Base-by-base conservation (phyloP, 2,797 vertebrate species). In the Eulemur mongoz region DNA sequence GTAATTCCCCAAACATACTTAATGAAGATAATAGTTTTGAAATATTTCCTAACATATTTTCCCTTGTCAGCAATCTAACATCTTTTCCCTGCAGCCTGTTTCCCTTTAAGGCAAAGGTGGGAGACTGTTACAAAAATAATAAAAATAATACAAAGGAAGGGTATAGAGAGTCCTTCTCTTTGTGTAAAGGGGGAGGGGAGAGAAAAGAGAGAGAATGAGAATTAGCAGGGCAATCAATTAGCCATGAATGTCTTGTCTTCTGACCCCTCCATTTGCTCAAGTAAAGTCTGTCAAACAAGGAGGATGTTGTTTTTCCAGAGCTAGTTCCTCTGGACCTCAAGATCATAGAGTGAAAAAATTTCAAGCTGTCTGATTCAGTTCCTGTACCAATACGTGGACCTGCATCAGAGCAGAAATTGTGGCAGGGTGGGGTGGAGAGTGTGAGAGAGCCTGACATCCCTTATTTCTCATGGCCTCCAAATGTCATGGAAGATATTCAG, bases 11-110 rank as follows among this genome's bases (percentile, higher is more conserved):
- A 92, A 89, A 87, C 93, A 70, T 3, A 6, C 75, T 95, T 86
- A 92, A 83, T 70, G 70, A 96, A 54, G 45, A 48, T 61, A 86
- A 79, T 92, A 65, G 30, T 83, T 93, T 80, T 83, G 14, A 97
- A 69, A 65, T 92, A 95, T 70, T 65, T 85, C 38, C 90, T 63
- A 72, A 93, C 73, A 65, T 57, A 85, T 72, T 85, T 93, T 35
- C 20, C 14, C 23, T 82, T 89, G 27, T 86, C 43, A 87, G 52
- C 57, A 85, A 67, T 45, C 45, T 67, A 67, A 52, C 17, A 25
- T 61, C 7, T 95, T 95, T 95, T 89, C 78, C 20, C 12, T 69
- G 23, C 7, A 84, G 11, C 0, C 5, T 91, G 82, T 94, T 88
- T 14, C n/a, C 40, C 22, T 90, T 84, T 81, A 90, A 75, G 14